Evolutionary conservation across 2,113 vertebrate species (phyloP).

Genomic region (Steatornis caripensis): DNA sequence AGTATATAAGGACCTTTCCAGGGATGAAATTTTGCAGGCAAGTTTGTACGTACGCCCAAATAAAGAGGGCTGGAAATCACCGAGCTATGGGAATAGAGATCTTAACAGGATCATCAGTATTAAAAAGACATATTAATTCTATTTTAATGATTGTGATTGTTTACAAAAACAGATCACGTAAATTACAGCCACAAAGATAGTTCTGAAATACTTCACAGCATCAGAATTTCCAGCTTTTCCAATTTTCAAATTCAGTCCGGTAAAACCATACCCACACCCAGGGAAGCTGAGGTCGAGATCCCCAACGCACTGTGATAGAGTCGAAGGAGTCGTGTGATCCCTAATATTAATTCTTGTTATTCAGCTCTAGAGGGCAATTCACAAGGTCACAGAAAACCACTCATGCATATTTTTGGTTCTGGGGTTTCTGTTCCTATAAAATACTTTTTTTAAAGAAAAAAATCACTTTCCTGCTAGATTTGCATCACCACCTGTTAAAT

Average conservation of each 20-base stretch:
- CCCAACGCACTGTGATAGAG: rapidly evolving
- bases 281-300: not conserved
- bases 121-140: not conserved
- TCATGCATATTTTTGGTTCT: not conserved
- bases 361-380: not conserved
- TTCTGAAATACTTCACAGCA: not conserved
- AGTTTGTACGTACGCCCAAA: not conserved
- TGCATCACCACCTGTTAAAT: not conserved
- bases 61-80: not conserved
- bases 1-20: too few species aligned
- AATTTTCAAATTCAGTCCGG: not conserved
- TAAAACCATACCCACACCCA: not conserved
- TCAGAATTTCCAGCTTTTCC: not conserved
- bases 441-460: too few species aligned
- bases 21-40: not conserved
- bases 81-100: rapidly evolving
- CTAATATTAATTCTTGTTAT: not conserved
- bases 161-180: not conserved
- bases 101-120: not conserved
- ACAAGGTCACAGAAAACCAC: not conserved
- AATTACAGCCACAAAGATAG: not conserved
- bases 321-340: not conserved
- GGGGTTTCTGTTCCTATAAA: not conserved
- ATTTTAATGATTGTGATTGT: not conserved
- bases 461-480: too few species aligned